Conservation (phyloP, 1,140 invertebrate species). For the Leptinotarsa defecta region DNA sequence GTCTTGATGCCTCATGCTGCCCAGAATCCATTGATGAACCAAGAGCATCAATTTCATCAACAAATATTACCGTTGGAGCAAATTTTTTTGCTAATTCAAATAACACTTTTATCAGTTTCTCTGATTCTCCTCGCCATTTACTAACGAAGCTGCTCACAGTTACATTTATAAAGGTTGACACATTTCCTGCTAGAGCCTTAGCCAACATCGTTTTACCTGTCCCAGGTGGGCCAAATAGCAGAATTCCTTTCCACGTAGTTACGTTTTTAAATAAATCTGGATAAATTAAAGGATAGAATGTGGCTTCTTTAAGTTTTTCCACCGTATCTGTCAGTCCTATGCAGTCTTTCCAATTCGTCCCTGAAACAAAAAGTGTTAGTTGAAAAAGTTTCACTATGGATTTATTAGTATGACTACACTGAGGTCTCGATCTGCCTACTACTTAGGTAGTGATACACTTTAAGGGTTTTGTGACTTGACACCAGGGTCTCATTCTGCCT, state of each 20-base stretch:
- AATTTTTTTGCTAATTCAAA: constrained; percentile 84
- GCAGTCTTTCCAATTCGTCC: constrained; percentile 72
- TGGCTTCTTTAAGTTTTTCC: constrained; percentile 83
- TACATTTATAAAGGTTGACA: constrained; percentile 90
- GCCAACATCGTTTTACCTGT: constrained; percentile 87
- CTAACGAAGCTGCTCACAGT: constrained; percentile 86
- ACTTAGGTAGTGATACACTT: no score
- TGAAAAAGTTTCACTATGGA: background rate
- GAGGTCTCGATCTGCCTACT: no score
- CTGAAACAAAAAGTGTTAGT: constrained; percentile 16
- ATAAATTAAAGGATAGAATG: constrained; percentile 84
- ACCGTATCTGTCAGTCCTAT: constrained; percentile 82
- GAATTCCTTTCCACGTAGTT: constrained; percentile 81
- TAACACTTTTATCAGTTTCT: constrained; percentile 87
- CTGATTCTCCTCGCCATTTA: constrained; percentile 94
- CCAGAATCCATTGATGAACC: constrained; percentile 72
- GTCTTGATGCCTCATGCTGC: constrained; percentile 89
- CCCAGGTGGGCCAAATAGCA: constrained; percentile 86
- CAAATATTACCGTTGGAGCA: constrained; percentile 92
- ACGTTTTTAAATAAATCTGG: constrained; percentile 81
- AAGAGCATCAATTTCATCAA: constrained; percentile 94
- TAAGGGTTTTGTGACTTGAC: no score
- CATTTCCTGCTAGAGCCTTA: constrained; percentile 83
- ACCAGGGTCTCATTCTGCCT: no score
- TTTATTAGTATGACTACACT: no score